Conservation (phyloP, 1,140 invertebrate species). For the Capitella teleta region DNA sequence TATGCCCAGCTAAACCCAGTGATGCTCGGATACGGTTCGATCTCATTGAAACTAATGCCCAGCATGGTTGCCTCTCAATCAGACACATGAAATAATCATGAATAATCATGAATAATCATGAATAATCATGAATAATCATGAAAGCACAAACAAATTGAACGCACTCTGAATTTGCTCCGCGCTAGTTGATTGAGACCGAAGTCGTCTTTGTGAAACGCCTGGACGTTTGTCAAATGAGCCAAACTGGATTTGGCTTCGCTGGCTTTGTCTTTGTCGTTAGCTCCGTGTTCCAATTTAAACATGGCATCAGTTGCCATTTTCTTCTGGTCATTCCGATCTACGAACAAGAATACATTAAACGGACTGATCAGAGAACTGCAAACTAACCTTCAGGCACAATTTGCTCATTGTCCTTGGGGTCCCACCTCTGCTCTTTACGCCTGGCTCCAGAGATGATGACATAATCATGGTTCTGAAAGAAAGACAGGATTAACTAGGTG, state of each 20-base stretch:
- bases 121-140: background rate
- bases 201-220: constrained; percentile 78
- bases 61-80: too few species aligned
- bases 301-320: constrained; percentile 86
- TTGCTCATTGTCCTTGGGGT: constrained; percentile 91
- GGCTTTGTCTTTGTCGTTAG: constrained; percentile 62
- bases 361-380: background rate
- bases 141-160: constrained; percentile 15
- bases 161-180: constrained; percentile 71
- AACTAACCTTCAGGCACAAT: constrained; percentile 46
- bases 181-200: constrained; percentile 75
- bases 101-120: background rate
- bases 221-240: constrained; percentile 60
- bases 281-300: constrained; percentile 86
- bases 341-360: constrained; percentile 52
- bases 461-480: constrained; percentile 86
- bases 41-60: too few species aligned
- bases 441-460: constrained; percentile 85
- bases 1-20: too few species aligned
- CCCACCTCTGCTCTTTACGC: constrained; percentile 95
- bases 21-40: too few species aligned
- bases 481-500: constrained; percentile 3
- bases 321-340: constrained; percentile 77
- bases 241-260: constrained; percentile 60
- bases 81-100: background rate